Conservation (phyloP, 2,797 vertebrate species). For the Chaetophractus vellerosus region DNA sequence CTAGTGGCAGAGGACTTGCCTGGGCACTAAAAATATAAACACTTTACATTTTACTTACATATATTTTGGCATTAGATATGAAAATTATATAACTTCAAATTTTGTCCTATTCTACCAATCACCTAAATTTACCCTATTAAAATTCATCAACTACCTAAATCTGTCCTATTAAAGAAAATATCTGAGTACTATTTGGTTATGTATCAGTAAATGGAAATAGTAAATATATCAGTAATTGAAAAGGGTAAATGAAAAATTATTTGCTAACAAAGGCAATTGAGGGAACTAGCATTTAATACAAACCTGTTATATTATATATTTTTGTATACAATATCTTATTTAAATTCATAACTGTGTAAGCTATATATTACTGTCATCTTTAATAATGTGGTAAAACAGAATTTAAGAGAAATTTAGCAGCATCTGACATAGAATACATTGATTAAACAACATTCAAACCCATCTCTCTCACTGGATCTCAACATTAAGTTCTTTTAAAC, state of each 20-base stretch:
- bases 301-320: not conserved
- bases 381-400: not conserved
- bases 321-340: not conserved
- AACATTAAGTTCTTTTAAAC: not conserved
- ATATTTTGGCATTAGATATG: not conserved
- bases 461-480: not conserved
- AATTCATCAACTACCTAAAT: not conserved
- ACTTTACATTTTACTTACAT: not conserved
- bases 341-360: not conserved
- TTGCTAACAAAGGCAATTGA: not conserved
- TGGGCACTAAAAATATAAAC: not conserved
- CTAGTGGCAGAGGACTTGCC: not conserved
- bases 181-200: not conserved
- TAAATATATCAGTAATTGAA: not conserved
- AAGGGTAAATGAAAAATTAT: not conserved
- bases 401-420: not conserved
- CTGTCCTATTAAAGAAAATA: not conserved
- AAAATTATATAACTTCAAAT: not conserved
- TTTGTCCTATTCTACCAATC: not conserved
- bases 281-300: not conserved
- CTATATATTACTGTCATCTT: not conserved
- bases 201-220: not conserved
- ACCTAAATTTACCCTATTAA: not conserved
- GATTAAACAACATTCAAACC: not conserved
- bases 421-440: too few relatives aligned